Conservation (phyloP, 2,113 vertebrate genomes). For the Erpornis zantholeuca region DNA sequence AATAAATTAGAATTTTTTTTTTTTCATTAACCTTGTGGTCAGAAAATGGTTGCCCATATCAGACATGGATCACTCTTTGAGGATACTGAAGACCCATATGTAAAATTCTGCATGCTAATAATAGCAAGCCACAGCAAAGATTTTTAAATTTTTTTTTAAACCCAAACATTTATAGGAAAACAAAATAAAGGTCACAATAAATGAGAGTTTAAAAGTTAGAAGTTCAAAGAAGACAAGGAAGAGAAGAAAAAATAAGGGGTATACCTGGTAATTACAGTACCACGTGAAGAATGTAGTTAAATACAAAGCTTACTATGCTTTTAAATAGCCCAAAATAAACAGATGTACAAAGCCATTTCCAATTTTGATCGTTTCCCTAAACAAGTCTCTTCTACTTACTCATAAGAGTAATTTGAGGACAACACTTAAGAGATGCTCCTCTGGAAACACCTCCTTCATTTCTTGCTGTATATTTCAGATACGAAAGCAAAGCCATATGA, state of each 20-base stretch:
- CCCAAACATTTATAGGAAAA: background rate
- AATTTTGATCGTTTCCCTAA: background rate
- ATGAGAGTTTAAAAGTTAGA: background rate
- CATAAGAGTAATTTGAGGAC: background rate
- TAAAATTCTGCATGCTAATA: background rate
- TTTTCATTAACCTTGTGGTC: background rate
- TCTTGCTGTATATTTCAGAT: background rate
- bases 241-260: background rate
- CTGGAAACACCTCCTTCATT: background rate
- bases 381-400: background rate
- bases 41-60: background rate
- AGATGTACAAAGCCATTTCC: background rate
- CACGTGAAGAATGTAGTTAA: background rate
- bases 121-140: background rate
- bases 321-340: background rate
- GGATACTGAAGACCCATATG: background rate
- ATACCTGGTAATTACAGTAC: background rate
- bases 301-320: background rate
- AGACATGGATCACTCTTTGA: background rate
- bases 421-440: background rate
- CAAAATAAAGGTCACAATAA: background rate
- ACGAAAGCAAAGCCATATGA: background rate
- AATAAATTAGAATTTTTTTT: background rate
- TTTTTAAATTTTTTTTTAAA: background rate
- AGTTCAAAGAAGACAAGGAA: background rate